Evolutionary conservation across 2,888 invertebrate genomes (phyloP), one percentile per base, ranked within the genome.

Genomic region (Epirrhoe alternata): DNA sequence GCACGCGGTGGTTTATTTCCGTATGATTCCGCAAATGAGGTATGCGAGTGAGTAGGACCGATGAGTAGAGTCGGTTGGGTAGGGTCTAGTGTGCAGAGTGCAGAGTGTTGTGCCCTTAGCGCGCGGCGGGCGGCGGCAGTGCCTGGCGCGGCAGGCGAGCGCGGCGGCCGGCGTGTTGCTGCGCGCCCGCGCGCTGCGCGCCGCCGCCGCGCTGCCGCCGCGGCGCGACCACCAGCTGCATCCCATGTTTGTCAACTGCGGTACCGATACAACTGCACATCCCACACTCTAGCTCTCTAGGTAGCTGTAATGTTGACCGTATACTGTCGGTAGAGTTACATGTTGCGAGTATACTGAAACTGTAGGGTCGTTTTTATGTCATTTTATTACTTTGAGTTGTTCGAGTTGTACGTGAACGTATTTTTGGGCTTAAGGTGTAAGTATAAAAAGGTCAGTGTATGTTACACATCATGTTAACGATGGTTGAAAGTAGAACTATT

Each of bases 121-220:
- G 75, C 72, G 74, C 0, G 16, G 51, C 66, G 69, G 67, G 74
- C 69, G 74, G 72, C 67, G 73, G 66, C 74, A 65, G 58, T 60
- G 74, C 71, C 72, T 72, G 60, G 72, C 68, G 72, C 68, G 66
- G 70, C 71, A 65, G 64, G 68, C 74, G 71, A 79, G 83, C 65
- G 76, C 73, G 68, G 73, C 78, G 71, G 62, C 78, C 74, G 79
- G 76, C 62, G 78, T 74, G 75, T 76, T 76, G 77, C 76, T 74
- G 66, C 77, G 76, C 38, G 77, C 76, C 75, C 81, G 71, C 63
- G 77, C 77, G 51, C 58, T 74, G 67, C 78, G 74, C 72, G 73
- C 74, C 61, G 68, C 73, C 63, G 66, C 60, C 70, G 58, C 55
- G 64, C 68, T 69, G 71, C 77, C 73, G 50, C 66, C 56, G 64